Base-by-base conservation (phyloP, 1,140 invertebrate species). In the Camponotus floridanus region DNA sequence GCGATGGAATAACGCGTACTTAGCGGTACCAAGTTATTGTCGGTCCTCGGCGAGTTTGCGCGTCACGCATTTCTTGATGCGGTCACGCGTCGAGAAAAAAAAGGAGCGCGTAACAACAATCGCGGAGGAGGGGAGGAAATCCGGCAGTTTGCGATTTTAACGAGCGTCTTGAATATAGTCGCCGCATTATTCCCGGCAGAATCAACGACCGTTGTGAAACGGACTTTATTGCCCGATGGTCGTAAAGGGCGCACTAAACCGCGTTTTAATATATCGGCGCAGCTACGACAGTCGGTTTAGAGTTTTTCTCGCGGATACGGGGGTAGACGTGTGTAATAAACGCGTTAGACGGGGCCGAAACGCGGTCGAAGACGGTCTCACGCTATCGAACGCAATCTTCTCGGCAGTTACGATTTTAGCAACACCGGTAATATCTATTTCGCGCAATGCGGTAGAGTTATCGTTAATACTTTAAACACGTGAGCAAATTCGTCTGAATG, bases 171-270 rank as follows among this genome's bases (percentile, higher is more conserved):
- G 91, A 86, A 88, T 88, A 88, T 80, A 87, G 88, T 86, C 70
- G 68, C 51, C 73, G 31, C 73, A 74, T 90, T 88, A 84, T 88
- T 86, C 74, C 62, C 67, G 51, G 45, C 79, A 65, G 70, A 87
- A 87, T 84, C 81, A 91, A 91, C 90, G 87, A 90, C 85, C 87
- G 89, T 79, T 87, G 86, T 91, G 74, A 90, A 90, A 89, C 88
- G 85, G 76, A 64, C 87, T 92, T 92, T 92, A 92, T 88, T 87
- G 73, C 88, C 59, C 57, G 90, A 76, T 42, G 83, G 70, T 90
- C 89, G 86, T 91, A 91, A 92, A 91, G 80, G 62, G 80, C 55
- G 78, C 59, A 78, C 74, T 73, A 83, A 83, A 83, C 79, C 67
- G 78, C 70, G 73, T 74, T 87, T 86, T 90, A 86, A 91, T 88